phyloP scores from a whole-genome alignment of 2,797 vertebrate genomes.

The Acanthiza pusilla region DNA sequence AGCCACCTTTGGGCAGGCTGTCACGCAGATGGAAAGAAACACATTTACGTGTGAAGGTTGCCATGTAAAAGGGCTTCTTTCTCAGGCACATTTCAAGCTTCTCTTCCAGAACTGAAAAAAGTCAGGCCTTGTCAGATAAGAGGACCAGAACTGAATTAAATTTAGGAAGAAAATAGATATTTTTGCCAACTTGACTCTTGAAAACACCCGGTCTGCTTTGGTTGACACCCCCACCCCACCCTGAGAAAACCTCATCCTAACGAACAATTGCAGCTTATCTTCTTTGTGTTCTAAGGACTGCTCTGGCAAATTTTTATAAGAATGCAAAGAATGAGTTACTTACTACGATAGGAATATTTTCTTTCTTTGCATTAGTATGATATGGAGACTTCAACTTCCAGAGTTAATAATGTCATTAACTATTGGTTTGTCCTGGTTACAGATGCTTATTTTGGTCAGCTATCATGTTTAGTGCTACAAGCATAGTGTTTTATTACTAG shows the following conservation, averaged over 20 bases:
- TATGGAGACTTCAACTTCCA: background rate
- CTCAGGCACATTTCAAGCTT: background rate
- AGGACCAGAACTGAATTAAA: background rate
- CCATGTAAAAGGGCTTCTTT: background rate
- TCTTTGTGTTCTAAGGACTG: background rate
- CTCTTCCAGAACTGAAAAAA: background rate
- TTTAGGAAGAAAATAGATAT: background rate
- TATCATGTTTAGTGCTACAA: background rate
- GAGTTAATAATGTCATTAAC: background rate
- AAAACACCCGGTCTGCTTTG: background rate
- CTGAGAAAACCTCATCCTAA: background rate
- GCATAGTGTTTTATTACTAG: background rate
- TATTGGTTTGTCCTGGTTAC: background rate
- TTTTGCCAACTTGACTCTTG: background rate
- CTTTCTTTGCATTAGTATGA: background rate
- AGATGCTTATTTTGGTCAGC: background rate
- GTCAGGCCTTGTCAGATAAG: background rate
- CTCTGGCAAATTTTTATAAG: background rate
- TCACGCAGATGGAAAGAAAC: background rate
- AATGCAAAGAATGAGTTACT: background rate
- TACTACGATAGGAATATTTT: rapidly evolving
- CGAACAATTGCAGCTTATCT: background rate
- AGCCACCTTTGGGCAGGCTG: background rate
- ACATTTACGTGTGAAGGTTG: background rate
- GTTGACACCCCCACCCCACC: rapidly evolving